These are phyloP conservation scores for Sialis fuliginosa DNA, from an alignment of 2,888 invertebrate genomes.

Conservation along the genomic window DNA sequence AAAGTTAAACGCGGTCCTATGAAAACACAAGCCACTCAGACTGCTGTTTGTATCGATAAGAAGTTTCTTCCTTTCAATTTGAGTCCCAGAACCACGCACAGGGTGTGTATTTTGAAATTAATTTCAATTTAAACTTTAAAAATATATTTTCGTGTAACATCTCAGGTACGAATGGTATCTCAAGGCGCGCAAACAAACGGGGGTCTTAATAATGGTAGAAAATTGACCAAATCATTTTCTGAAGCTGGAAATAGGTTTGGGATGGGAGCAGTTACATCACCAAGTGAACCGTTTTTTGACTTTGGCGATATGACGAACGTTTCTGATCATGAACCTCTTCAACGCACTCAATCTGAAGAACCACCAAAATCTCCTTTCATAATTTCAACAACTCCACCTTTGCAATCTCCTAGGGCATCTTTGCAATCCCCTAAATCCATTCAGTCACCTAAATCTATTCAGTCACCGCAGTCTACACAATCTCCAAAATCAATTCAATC, in stretches of 20 bases:
- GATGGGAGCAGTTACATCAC: slow-evolving; percentile 23
- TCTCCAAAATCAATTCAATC: slow-evolving; percentile 10
- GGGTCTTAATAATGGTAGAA: slow-evolving; percentile 45
- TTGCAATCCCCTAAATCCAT: slow-evolving; percentile 24
- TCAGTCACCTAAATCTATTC: slow-evolving; percentile 28
- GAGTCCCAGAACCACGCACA: slow-evolving; percentile 67
- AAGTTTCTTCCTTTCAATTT: slow-evolving; percentile 54
- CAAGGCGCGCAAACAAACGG: slow-evolving; percentile 85
- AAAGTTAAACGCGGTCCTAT: slow-evolving; percentile 68
- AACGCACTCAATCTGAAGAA: slow-evolving; percentile 73
- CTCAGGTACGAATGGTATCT: slow-evolving; percentile 68
- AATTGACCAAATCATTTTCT: slow-evolving; percentile 68
- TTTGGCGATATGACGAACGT: slow-evolving; percentile 14
- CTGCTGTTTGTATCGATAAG: slow-evolving; percentile 55
- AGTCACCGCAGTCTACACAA: slow-evolving; percentile 24
- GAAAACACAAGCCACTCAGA: slow-evolving; percentile 89
- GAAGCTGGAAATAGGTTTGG: slow-evolving; percentile 42
- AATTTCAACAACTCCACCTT: slow-evolving; percentile 31
- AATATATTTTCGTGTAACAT: slow-evolving; percentile 2
- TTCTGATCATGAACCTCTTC: slow-evolving; percentile 54
- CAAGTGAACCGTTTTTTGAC: slow-evolving; percentile 16
- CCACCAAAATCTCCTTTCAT: slow-evolving; percentile 60
- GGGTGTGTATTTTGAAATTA: slow-evolving; percentile 29
- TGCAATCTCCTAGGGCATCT: slow-evolving; percentile 4
- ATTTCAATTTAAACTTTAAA: not conserved